phyloP scores from a whole-genome alignment of 1,140 invertebrate species.

The Psix sp. region DNA sequence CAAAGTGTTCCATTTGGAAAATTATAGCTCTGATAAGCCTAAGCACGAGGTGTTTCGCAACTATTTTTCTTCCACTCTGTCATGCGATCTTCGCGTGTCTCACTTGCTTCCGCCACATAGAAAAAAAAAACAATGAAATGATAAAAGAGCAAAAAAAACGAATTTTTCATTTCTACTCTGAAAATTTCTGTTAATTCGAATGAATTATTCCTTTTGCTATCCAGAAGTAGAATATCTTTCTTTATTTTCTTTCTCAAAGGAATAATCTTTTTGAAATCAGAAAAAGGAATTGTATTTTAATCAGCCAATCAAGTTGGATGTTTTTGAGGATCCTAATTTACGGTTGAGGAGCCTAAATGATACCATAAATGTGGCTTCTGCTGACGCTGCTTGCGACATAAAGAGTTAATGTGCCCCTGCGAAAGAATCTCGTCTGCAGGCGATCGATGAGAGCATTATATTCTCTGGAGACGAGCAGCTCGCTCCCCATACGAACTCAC shows the following conservation, averaged over 20 bases:
- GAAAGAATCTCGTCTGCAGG: conserved; percentile 47
- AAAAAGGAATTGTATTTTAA: conserved; percentile 5
- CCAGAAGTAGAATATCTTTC: too few relatives aligned
- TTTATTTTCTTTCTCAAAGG: too few relatives aligned
- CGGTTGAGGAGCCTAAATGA: conserved; percentile 49
- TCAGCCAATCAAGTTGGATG: too few relatives aligned
- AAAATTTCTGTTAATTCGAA: conserved; percentile 46
- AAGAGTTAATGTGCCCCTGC: conserved; percentile 49
- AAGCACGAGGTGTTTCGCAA: conserved; percentile 54
- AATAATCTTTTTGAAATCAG: too few relatives aligned
- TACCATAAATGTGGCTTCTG: conserved; percentile 48
- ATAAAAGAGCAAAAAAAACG: conserved; percentile 40
- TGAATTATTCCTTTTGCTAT: conserved; percentile 39
- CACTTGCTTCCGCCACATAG: conserved; percentile 25
- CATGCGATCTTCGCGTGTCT: conserved; percentile 56
- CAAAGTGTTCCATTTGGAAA: conserved; percentile 55
- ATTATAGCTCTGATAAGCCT: conserved; percentile 55
- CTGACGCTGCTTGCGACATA: conserved; percentile 38
- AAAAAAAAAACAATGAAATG: conserved; percentile 21
- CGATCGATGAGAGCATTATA: conserved; percentile 55
- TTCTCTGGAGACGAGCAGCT: conserved; percentile 27
- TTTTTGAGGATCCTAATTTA: conserved; percentile 53
- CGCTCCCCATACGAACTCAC: conserved; percentile 11
- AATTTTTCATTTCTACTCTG: conserved; percentile 40
- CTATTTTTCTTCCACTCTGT: conserved; percentile 49